phyloP scores from a whole-genome alignment of 2,113 vertebrate species.

The Monarcha castaneiventris region DNA sequence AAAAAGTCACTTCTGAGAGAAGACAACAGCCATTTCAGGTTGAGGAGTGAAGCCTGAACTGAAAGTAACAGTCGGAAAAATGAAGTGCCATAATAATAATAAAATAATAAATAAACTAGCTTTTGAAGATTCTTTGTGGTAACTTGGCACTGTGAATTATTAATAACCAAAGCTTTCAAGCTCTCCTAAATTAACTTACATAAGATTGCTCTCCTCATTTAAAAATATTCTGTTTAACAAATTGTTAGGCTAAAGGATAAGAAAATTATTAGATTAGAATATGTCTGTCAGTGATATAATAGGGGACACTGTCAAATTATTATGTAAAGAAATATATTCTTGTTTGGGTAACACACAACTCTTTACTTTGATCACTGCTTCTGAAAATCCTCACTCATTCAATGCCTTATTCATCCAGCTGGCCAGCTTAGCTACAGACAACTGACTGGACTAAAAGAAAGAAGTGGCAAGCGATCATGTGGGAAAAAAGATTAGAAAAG shows the following conservation, averaged over 20 bases:
- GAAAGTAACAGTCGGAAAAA: not conserved
- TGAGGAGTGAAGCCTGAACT: not conserved
- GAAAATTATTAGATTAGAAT: not conserved
- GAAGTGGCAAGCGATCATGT: not conserved
- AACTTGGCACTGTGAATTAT: not conserved
- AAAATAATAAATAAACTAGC: not conserved
- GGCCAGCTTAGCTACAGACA: not conserved
- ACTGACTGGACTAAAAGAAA: not conserved
- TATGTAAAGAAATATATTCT: not conserved
- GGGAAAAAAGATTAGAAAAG: not conserved
- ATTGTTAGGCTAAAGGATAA: not conserved
- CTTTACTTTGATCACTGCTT: not conserved
- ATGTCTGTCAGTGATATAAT: not conserved
- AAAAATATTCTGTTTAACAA: not conserved
- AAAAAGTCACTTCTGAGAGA: not conserved
- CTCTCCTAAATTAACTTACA: not conserved
- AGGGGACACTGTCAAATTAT: not conserved
- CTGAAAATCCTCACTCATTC: not conserved
- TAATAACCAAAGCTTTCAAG: not conserved
- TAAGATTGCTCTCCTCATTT: not conserved
- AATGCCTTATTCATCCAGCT: not conserved
- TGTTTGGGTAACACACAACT: not conserved
- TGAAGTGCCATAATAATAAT: not conserved
- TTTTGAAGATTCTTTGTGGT: not conserved
- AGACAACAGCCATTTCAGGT: not conserved